phyloP scores from a whole-genome alignment of 1,140 invertebrate species.

The Lethrus apterus region DNA sequence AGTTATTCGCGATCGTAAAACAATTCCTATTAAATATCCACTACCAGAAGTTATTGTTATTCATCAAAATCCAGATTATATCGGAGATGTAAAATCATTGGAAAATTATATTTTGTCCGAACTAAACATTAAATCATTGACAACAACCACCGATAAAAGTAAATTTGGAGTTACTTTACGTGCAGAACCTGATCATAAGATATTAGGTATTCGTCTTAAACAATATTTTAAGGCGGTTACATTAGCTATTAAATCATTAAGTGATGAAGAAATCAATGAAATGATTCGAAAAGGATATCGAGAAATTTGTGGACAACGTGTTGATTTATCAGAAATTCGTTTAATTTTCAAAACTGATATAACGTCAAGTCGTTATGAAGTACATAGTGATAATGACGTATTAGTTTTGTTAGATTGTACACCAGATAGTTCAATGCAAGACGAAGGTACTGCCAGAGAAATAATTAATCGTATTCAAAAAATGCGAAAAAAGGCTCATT shows the following conservation, averaged over 20 bases:
- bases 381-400: slow-evolving; percentile 84
- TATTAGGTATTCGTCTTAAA: slow-evolving; percentile 80
- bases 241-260: slow-evolving; percentile 72
- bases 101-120: slow-evolving; percentile 88
- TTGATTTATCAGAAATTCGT: slow-evolving; percentile 75
- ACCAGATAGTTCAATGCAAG: slow-evolving; percentile 80
- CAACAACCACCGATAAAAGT: slow-evolving; percentile 83
- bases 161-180: slow-evolving; percentile 89
- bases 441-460: slow-evolving; percentile 89
- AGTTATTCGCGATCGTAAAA: slow-evolving; percentile 86
- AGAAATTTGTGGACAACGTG: slow-evolving; percentile 63
- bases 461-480: slow-evolving; percentile 96
- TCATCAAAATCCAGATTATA: slow-evolving; percentile 69
- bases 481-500: slow-evolving; percentile 89
- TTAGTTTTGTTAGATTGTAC: slow-evolving; percentile 70
- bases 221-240: slow-evolving; percentile 84
- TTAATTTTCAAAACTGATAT: slow-evolving; percentile 69
- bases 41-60: slow-evolving; percentile 93
- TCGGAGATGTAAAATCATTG: slow-evolving; percentile 76
- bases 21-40: slow-evolving; percentile 93
- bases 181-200: slow-evolving; percentile 87
- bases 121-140: slow-evolving; percentile 87
- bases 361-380: slow-evolving; percentile 69
- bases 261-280: slow-evolving; percentile 71
- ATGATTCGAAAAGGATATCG: slow-evolving; percentile 68